Evolutionary conservation across 2,888 invertebrate genomes (phyloP), one percentile per base, ranked within the genome.

Genomic region (Nebria brevicollis): DNA sequence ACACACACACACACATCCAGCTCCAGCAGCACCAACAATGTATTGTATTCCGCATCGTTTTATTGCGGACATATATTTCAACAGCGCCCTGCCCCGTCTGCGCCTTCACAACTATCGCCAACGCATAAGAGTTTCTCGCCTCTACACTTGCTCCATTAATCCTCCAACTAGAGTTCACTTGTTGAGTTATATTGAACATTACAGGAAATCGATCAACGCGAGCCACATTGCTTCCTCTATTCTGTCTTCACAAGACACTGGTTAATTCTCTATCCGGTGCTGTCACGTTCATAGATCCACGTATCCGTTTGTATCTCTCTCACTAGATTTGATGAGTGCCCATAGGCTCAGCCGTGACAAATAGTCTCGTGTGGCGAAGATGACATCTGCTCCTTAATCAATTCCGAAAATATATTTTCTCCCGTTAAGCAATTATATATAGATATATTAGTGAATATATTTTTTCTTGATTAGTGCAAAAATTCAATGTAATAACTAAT

Each of bases 31-130:
- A 65, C 26, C 72, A 73, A 41, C 66, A 80, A 81, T 81, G 80
- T 82, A 81, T 82, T 82, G 82, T 82, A 81, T 82, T 75, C 70
- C 41, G 65, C 54, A 80, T 77, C 42, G 82, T 82, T 82, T 82
- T 82, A 82, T 80, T 76, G 77, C 82, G 76, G 72, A 77, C 82
- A 78, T 82, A 82, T 82, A 82, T 82, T 77, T 81, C 77, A 77
- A 20, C 80, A 72, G 77, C 82, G 70, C 82, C 77, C 75, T 66
- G 42, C 26, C 13, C n/a, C 20, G 66, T 15, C 65, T 72, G 65
- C 78, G 65, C 72, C 78, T 73, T 66, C 75, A 34, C 15, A 15
- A n/a, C 73, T 42, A 26, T 26, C 41, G 73, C 34, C 13, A 20
- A 65, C 43, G 15, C 64, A 54, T n/a, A 11, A 20, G 64, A 42